Conservation (phyloP, 2,113 vertebrate genomes). For the Pontoporia blainvillei region DNA sequence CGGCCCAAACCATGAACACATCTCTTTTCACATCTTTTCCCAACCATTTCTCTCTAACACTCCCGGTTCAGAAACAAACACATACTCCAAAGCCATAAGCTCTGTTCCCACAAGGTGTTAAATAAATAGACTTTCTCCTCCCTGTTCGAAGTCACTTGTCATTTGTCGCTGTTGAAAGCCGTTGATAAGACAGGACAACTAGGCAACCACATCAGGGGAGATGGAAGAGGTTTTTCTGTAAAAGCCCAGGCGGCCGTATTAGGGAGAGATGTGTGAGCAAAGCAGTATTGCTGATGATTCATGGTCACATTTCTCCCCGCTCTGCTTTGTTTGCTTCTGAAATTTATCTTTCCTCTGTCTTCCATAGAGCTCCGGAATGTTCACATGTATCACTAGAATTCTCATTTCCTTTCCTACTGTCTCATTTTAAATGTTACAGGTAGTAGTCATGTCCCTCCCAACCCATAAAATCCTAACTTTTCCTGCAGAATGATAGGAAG, state of each 20-base stretch:
- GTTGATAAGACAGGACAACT: neutral
- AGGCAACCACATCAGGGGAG: neutral
- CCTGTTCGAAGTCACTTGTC: constrained; percentile 64
- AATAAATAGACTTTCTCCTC: constrained; percentile 43
- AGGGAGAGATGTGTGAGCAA: constrained; percentile 57
- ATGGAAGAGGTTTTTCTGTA: constrained; percentile 56
- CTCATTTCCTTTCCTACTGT: neutral
- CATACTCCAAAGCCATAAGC: neutral
- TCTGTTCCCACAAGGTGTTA: constrained; percentile 2
- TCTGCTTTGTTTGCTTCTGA: constrained; percentile 67
- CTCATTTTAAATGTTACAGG: constrained; percentile 45
- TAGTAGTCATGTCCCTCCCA: neutral
- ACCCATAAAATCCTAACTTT: constrained; percentile 38
- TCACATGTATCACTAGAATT: neutral
- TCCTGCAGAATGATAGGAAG: constrained; percentile 39
- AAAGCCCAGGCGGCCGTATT: constrained; percentile 47
- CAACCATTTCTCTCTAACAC: neutral
- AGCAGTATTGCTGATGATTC: constrained; percentile 74
- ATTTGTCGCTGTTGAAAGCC: constrained; percentile 60
- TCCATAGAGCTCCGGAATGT: constrained; percentile 23
- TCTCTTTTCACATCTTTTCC: neutral
- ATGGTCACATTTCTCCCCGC: constrained; percentile 75
- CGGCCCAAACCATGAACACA: neutral
- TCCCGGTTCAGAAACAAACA: neutral
- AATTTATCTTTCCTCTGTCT: constrained; percentile 38